Conservation (phyloP, 2,888 invertebrate genomes). For the Cyrtodaria siliqua region DNA sequence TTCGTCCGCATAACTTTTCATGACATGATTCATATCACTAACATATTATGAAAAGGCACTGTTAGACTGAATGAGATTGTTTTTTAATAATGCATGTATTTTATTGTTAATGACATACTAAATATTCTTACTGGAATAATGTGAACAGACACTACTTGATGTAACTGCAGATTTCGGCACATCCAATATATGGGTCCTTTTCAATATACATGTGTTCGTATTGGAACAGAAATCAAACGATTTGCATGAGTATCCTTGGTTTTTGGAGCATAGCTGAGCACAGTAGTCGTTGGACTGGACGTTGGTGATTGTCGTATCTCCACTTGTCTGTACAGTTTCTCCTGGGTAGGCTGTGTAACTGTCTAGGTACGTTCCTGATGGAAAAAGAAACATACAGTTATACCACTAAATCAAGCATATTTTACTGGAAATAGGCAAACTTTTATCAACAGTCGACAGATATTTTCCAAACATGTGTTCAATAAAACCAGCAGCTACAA, state of each 20-base stretch:
- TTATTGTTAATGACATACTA: too few relatives aligned
- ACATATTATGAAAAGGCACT: too few relatives aligned
- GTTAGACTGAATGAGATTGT: too few relatives aligned
- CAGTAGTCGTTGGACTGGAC: slow-evolving; percentile 63
- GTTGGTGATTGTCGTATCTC: slow-evolving; percentile 52
- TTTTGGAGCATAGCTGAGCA: slow-evolving; percentile 64
- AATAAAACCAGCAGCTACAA: too few relatives aligned
- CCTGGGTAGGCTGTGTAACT: slow-evolving; percentile 66
- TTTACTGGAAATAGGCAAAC: too few relatives aligned
- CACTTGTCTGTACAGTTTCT: slow-evolving; percentile 47
- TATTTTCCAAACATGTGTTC: too few relatives aligned
- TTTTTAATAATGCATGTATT: too few relatives aligned
- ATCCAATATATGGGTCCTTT: slow-evolving; percentile 59
- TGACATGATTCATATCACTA: too few relatives aligned
- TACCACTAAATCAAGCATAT: too few relatives aligned
- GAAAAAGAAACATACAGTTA: too few relatives aligned
- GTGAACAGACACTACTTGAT: slow-evolving; percentile 51
- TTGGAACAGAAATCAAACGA: slow-evolving; percentile 75
- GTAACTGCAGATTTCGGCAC: slow-evolving; percentile 31
- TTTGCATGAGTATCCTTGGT: slow-evolving; percentile 62
- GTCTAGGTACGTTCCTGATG: slow-evolving; percentile 70
- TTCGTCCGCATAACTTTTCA: too few relatives aligned
- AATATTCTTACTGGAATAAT: slow-evolving; percentile 68
- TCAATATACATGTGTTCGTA: slow-evolving; percentile 62
- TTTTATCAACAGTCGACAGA: too few relatives aligned